Evolutionary conservation across 2,113 vertebrate species (phyloP), one percentile per base, ranked within the genome.

Genomic region (Athene noctua): DNA sequence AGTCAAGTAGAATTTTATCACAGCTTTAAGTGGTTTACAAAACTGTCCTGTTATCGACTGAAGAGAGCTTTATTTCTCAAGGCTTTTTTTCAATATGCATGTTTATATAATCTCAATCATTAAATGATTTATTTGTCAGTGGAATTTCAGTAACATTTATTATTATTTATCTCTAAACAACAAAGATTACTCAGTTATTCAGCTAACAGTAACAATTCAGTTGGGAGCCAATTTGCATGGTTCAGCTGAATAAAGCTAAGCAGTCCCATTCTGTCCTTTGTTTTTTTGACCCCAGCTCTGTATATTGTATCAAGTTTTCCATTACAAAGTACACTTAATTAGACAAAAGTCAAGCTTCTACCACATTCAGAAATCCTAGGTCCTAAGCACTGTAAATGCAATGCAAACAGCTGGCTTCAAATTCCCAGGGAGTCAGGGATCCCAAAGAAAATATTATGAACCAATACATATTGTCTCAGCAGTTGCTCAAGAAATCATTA

Each of bases 1-100:
- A 98, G 98, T 99, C 98, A 98, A 98, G 98, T 95, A 98, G 98
- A 98, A 98, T 99, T 98, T 99, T 98, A 98, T 99, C 98, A 98
- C 97, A 98, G 98, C 98, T 98, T 98, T 98, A 99, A 98, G 98
- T 98, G 98, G 98, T 98, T 99, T 99, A 98, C 98, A 99, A 98
- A 99, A 99, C 98, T 98, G 97, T 98, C 98, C 98, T 98, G 98
- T 98, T 99, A 98, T 98, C 97, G 74, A 98, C 98, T 95, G 96
- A 98, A 97, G 95, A 95, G 74, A 94, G 91, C 71, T 97, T 97
- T 97, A 96, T 44, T 74, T 98, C 96, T 97, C 87, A 97, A 95
- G 73, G 46, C 49, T 88, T 93, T 95, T 91, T 90, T 84, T 26
- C 71, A 62, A 80, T 80, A 89, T 49, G 79, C 36, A 88, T 93